phyloP scores from a whole-genome alignment of 2,113 vertebrate species.

The Poicephalus gulielmi region DNA sequence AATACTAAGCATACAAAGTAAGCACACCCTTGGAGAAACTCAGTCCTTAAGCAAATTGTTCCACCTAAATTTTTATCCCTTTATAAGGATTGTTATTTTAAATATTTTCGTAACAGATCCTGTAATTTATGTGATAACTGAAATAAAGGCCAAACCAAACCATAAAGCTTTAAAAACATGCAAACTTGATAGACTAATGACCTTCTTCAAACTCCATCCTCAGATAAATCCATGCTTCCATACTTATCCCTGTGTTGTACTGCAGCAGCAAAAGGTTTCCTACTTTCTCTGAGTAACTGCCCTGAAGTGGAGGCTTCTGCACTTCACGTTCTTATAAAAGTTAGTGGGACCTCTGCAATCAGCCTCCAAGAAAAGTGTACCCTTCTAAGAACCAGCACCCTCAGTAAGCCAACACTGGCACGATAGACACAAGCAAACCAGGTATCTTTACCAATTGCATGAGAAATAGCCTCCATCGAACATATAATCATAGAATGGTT shows the following conservation, averaged over 20 bases:
- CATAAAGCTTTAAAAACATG: background rate
- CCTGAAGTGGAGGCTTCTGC: background rate
- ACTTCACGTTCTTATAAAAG: background rate
- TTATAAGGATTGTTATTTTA: background rate
- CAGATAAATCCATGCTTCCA: background rate
- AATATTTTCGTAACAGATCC: background rate
- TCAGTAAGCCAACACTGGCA: rapidly evolving
- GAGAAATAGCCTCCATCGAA: background rate
- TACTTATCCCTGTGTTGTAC: background rate
- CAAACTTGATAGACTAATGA: background rate
- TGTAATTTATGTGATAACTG: background rate
- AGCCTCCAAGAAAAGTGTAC: background rate
- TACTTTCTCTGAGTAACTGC: background rate
- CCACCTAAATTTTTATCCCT: background rate
- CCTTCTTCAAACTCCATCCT: background rate
- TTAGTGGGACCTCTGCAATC: background rate
- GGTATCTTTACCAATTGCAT: background rate
- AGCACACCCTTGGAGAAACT: background rate
- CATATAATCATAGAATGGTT: background rate
- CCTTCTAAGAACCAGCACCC: background rate
- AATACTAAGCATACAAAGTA: background rate
- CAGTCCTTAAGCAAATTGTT: background rate
- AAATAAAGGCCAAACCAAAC: background rate
- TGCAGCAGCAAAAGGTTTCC: background rate
- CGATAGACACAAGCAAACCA: background rate